These are phyloP conservation scores for Glyphotaelius pellucidus DNA, from an alignment of 2,888 invertebrate species.

Conservation along the genomic window DNA sequence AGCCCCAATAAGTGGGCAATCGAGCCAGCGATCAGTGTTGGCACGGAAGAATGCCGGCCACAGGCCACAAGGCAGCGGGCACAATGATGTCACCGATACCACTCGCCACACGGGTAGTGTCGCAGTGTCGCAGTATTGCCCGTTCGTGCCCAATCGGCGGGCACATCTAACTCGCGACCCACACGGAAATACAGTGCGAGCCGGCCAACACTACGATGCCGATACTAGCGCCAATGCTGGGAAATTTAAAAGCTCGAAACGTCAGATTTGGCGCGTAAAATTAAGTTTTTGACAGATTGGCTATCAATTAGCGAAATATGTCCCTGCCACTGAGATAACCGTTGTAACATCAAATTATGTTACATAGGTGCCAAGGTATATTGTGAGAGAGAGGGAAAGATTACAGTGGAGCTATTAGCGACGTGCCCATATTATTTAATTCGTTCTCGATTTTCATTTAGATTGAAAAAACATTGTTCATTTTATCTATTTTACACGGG, in stretches of 20 bases:
- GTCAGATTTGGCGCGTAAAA: neutral
- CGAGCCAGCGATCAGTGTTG: conserved; percentile 5
- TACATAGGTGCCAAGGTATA: neutral
- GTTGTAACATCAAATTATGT: neutral
- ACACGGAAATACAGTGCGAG: neutral
- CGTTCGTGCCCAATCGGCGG: neutral
- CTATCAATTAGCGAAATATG: neutral
- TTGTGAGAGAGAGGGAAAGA: neutral
- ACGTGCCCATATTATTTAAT: neutral
- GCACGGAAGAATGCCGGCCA: conserved; percentile 24
- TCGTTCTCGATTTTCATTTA: neutral
- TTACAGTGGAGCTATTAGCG: neutral
- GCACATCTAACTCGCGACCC: neutral
- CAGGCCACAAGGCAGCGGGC: neutral
- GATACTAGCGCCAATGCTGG: neutral
- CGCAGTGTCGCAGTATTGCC: neutral
- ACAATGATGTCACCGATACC: conserved; percentile 2
- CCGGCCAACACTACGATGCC: neutral
- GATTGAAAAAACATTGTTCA: neutral
- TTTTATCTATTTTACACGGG: neutral
- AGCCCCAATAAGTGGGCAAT: conserved; percentile 5
- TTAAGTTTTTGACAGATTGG: neutral
- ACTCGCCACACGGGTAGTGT: neutral
- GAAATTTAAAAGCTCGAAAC: neutral
- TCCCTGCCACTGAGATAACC: too few species aligned